Base-by-base conservation (phyloP, 2,797 vertebrate genomes). In the Poecilia wingei region DNA sequence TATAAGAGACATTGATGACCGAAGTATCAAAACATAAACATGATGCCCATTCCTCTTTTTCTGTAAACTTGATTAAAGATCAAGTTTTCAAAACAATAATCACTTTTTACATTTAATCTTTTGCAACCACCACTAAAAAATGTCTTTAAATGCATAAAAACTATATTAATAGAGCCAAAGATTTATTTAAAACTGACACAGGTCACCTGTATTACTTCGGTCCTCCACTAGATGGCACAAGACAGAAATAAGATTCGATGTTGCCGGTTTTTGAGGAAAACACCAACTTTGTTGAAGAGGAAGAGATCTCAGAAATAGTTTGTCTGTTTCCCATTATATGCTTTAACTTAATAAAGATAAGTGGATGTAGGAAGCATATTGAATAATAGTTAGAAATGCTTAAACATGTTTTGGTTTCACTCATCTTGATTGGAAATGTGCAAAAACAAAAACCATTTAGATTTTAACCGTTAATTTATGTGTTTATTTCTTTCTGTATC, bases 401-500 rank as follows among this genome's bases (percentile, higher is more conserved):
- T 68, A 10, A 20, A 68, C 64, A 68, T 41, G 64, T 39, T 39
- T 41, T 66, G 36, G 7, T 41, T 66, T 41, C 59, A 53, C 28
- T 75, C 31, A 64, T 74, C 18, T 18, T 61, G 57, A 33, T 51
- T 64, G 66, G 14, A 79, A 69, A 79, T 20, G 4, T 74, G 13
- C 20, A 68, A 22, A 51, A 18, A 64, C 16, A 36, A 12, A 36
- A 61, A 18, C 0, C 6, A 36, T 64, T 64, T 36, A 18, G 9
- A 39, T 41, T 41, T 10, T 39, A 22, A 12, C 18, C 8, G 3
- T 39, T 12, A 10, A 4, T 3, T 43, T 41, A 20, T 25, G 4
- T 16, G 55, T 59, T 51, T 53, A 33, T 31, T 61, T 18, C 1
- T 31, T 41, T 66, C 51, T 33, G 10, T 53, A 9, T 31, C 12